Base-by-base conservation (phyloP, 64 coral and sea anemone species). In the Catalaphyllia jardinei region DNA sequence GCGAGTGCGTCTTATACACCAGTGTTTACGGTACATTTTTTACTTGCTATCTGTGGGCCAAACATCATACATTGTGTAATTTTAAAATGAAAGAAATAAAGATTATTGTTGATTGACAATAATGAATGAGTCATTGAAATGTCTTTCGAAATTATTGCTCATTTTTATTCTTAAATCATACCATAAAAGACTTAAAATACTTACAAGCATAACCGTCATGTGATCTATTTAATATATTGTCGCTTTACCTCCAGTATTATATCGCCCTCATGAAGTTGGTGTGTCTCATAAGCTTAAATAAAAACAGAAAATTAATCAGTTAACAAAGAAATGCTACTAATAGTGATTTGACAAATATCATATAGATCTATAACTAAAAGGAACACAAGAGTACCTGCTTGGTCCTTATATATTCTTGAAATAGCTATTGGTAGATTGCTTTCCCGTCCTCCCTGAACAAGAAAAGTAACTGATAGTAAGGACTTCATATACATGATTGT, bases 321-420 rank as follows among this genome's bases (percentile, higher is more conserved):
- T 31, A n/a, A 71, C n/a, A 81, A 30, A 82, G 11, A 29, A 31
- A 60, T 42, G 54, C 51, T 59, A 52, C 8, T 62, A 29, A 4
- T 30, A 19, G 29, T 1, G 25, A 27, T 25, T 65, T 19, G 1
- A 69, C 1, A 27, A 22, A 69, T 25, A n/a, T n/a, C 4, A 69
- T n/a, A 27, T n/a, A n/a, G n/a, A n/a, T 69, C 22, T 24, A 11
- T 29, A 69, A 57, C 54, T 16, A 8, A 69, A 25, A 69, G 24
- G 9, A 69, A 25, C 18, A 35, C 30, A 63, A 2, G 13, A 42
- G 42, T 87, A 98, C 96, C 96, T 84, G 96, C 90, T 83, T 98
- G 96, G 62, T 94, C 90, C 54, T 93, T 93, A 90, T 98, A 98
- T 90, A 98, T 93, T 93, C 86, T 95, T 83, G 96, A 98, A 20